Evolutionary conservation across 2,113 vertebrate genomes (phyloP), one percentile per base, ranked within the genome.

Genomic region (Varanus salvator): DNA sequence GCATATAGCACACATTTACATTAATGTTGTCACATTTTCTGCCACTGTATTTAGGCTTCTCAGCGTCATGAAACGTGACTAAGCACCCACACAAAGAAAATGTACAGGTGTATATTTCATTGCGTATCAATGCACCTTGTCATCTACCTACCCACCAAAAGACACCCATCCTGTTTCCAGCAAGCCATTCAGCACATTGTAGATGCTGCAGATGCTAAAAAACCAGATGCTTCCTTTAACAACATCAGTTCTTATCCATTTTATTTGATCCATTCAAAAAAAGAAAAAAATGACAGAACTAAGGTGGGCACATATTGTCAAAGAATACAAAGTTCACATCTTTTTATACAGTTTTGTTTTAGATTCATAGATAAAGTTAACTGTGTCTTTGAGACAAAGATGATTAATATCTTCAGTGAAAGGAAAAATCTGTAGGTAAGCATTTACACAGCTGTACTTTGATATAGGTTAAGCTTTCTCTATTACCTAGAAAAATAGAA

Each of bases 401-500:
- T 87, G 66, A 72, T 89, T 66, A 31, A 57, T 90, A 85, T 14
- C 57, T 94, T 91, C 66, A 11, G 60, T 88, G 91, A 94, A 92
- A 94, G 48, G 68, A 93, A 90, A 92, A 57, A 8, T 88, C 71
- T 89, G 95, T 86, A 94, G 68, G 78, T 95, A 95, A 92, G 84
- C 88, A 71, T 85, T 91, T 84, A 89, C 89, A 93, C 84, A 93
- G 77, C 92, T 11, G 31, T 80, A 91, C 94, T 94, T 90, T 93
- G 92, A 21, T 89, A 89, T 90, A 96, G 92, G 91, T 72, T 90
- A 95, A 80, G 91, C 84, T 95, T 96, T 50, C 91, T 94, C 92
- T 95, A 85, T 88, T 92, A 90, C 93, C 94, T 97, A 96, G 96
- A 97, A 97, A 97, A 97, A 96, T 95, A 96, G 86, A 96, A 94